phyloP scores from a whole-genome alignment of 2,888 invertebrate genomes.

The Cabera pusaria region DNA sequence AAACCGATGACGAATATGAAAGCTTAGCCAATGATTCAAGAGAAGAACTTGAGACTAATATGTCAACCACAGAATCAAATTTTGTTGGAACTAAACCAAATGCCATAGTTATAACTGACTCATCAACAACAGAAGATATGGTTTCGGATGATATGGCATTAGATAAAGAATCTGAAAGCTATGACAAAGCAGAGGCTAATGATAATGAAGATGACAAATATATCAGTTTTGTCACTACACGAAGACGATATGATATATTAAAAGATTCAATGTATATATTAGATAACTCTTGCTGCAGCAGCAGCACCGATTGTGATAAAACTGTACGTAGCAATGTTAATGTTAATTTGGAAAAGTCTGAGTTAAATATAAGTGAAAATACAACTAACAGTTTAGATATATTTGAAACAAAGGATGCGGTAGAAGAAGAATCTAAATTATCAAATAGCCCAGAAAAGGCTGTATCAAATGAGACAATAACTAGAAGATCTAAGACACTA shows the following conservation, averaged over 20 bases:
- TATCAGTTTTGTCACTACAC: slow-evolving; percentile 69
- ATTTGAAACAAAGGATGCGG: too few species aligned
- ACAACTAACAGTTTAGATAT: neutral
- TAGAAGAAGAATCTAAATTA: slow-evolving; percentile 4
- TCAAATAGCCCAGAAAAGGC: slow-evolving; percentile 5
- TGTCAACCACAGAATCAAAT: slow-evolving; percentile 24
- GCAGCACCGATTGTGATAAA: slow-evolving; percentile 51
- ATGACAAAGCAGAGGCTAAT: too few species aligned
- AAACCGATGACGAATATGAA: slow-evolving; percentile 30
- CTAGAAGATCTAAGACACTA: slow-evolving; percentile 3
- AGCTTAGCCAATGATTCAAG: slow-evolving; percentile 32
- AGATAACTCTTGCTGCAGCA: slow-evolving; percentile 49
- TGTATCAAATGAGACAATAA: too few species aligned
- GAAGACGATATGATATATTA: slow-evolving; percentile 55
- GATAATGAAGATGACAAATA: slow-evolving; percentile 25
- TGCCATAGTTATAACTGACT: slow-evolving; percentile 30
- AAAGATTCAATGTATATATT: slow-evolving; percentile 55
- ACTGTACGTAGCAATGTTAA: slow-evolving; percentile 48
- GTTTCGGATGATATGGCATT: too few species aligned
- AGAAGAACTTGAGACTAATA: slow-evolving; percentile 21
- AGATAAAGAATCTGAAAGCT: too few species aligned
- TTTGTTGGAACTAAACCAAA: slow-evolving; percentile 22
- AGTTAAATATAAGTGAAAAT: slow-evolving; percentile 4
- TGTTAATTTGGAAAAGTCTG: slow-evolving; percentile 19
- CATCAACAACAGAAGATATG: slow-evolving; percentile 30